Conservation (phyloP, 2,888 invertebrate genomes). For the Drosophila picticornis region DNA sequence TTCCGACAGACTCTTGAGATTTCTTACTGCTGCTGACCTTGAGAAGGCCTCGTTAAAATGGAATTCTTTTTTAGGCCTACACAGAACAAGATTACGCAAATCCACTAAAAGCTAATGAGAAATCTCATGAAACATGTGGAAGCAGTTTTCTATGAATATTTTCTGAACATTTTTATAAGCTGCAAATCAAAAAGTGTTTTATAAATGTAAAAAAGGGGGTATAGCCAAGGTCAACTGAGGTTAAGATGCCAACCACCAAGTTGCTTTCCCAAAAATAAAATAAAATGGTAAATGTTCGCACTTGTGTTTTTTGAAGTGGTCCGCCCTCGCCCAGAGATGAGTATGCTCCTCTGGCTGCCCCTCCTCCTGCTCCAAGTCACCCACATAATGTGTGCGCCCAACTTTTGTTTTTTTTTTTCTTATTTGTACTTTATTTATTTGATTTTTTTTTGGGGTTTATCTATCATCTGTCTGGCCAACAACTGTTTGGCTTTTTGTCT, state of each 20-base stretch:
- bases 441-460: conserved; percentile 46
- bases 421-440: conserved; percentile 1
- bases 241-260: conserved; percentile 48
- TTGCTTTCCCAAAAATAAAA: conserved; percentile 41
- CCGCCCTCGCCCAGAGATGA: conserved; percentile 37
- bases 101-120: conserved; percentile 16
- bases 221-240: conserved; percentile 48
- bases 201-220: conserved; percentile 12
- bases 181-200: conserved; percentile 9
- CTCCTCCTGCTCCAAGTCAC: conserved; percentile 9
- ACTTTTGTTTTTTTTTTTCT: conserved; percentile 14
- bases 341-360: conserved; percentile 15
- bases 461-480: conserved; percentile 70
- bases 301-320: conserved; percentile 38
- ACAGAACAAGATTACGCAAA: conserved; percentile 54
- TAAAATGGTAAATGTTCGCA: conserved; percentile 19
- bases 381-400: conserved; percentile 46
- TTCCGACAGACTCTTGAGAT: conserved; percentile 1
- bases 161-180: conserved; percentile 31
- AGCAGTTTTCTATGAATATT: conserved; percentile 12
- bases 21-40: conserved; percentile 36
- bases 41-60: conserved; percentile 36
- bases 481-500: conserved; percentile 48
- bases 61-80: conserved; percentile 15
- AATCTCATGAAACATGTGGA: conserved; percentile 16